Conservation (phyloP, 2,888 invertebrate genomes). For the Cerastis rubricosa region DNA sequence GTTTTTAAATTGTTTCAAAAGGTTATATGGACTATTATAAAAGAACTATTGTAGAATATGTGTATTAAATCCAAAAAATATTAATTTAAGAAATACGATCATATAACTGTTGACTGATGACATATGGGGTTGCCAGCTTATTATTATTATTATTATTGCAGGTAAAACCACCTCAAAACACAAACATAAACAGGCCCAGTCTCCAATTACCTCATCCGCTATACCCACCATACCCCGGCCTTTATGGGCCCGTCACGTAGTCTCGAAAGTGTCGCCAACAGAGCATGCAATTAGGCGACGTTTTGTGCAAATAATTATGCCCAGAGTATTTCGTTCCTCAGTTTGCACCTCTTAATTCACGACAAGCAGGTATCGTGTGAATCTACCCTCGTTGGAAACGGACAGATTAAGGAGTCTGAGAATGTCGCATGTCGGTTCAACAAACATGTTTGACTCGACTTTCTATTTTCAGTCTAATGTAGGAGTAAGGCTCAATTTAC, state of each 20-base stretch:
- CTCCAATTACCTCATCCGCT: constrained; percentile 56
- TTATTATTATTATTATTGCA: too few species aligned
- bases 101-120: too few species aligned
- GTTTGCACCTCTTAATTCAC: constrained; percentile 81
- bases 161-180: background rate
- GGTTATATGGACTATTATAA: too few species aligned
- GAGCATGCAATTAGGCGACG: constrained; percentile 87
- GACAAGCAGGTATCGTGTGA: constrained; percentile 73
- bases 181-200: constrained; percentile 21
- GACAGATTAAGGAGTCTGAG: constrained; percentile 67
- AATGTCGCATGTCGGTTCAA: constrained; percentile 64
- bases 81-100: too few species aligned
- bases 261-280: constrained; percentile 83
- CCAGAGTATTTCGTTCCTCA: constrained; percentile 75
- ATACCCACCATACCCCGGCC: constrained; percentile 52
- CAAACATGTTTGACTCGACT: constrained; percentile 44
- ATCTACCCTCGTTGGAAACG: constrained; percentile 62
- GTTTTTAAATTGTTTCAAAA: too few species aligned
- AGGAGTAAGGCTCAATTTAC: constrained; percentile 17
- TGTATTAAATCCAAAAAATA: too few species aligned
- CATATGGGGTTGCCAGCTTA: too few species aligned
- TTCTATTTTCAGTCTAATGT: constrained; percentile 43
- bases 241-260: constrained; percentile 79
- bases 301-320: constrained; percentile 88
- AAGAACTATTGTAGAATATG: too few species aligned